Percentiles rank a stretch among this genome's conserved stretches.
Evolutionary conservation across 2,797 vertebrate species (phyloP).

Genomic region (Novumbra hubbsi): DNA sequence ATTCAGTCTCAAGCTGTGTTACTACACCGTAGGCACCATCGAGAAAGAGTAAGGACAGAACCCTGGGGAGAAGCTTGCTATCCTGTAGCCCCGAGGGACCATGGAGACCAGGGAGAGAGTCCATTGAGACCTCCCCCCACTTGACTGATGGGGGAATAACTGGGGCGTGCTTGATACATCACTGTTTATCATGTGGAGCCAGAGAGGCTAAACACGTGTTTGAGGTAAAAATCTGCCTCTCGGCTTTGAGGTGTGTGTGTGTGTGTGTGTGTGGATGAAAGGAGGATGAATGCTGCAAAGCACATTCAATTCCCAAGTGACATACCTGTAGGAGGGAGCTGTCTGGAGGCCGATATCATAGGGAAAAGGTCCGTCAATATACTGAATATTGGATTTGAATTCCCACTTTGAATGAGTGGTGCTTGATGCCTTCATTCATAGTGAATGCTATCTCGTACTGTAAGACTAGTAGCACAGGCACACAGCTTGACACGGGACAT

Average conservation of each 20-base stretch:
- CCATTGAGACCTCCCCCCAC: background rate
- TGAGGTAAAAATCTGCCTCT: background rate
- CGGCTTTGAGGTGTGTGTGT: background rate
- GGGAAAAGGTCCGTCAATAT: background rate
- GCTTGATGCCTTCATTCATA: background rate
- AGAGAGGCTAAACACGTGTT: background rate
- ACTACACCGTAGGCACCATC: background rate
- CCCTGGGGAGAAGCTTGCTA: constrained; percentile 2
- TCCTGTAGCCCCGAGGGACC: background rate
- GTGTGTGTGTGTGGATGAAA: background rate
- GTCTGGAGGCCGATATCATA: background rate
- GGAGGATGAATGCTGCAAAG: background rate
- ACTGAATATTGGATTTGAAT: background rate
- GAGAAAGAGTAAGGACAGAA: background rate
- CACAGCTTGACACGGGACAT: background rate
- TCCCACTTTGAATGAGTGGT: background rate
- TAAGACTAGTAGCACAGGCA: background rate
- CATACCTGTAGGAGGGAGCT: background rate
- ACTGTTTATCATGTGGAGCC: background rate
- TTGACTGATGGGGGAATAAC: background rate
- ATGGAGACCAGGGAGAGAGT: background rate
- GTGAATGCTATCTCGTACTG: background rate
- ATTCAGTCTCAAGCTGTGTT: background rate
- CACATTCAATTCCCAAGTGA: background rate
- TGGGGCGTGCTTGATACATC: constrained; percentile 2